Conservation (phyloP, 2,888 invertebrate species). For the Gnatocerus cornutus region DNA sequence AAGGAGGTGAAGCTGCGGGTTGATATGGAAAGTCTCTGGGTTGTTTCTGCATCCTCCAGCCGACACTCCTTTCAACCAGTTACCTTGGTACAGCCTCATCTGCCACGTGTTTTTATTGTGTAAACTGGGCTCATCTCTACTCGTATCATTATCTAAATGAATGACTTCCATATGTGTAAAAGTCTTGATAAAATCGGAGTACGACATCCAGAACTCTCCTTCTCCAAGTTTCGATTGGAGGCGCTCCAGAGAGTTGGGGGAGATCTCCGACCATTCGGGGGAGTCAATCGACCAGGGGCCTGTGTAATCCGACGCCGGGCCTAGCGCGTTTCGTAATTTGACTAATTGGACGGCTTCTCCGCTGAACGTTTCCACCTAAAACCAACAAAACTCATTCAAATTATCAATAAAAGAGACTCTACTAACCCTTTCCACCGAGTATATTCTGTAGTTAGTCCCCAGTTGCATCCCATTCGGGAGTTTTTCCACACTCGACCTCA, state of each 20-base stretch:
- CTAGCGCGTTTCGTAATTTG: slow-evolving; percentile 81
- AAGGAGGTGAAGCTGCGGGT: slow-evolving; percentile 89
- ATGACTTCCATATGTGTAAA: slow-evolving; percentile 89
- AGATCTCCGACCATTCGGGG: slow-evolving; percentile 85
- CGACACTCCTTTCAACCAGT: slow-evolving; percentile 86
- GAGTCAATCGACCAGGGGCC: slow-evolving; percentile 81
- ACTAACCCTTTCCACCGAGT: slow-evolving; percentile 81
- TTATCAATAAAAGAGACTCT: not conserved
- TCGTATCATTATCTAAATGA: slow-evolving; percentile 90
- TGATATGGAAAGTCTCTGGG: slow-evolving; percentile 93
- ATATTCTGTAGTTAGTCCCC: slow-evolving; percentile 86
- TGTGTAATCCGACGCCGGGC: slow-evolving; percentile 77
- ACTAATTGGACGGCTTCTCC: slow-evolving; percentile 83
- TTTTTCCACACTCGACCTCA: slow-evolving; percentile 73
- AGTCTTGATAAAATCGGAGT: slow-evolving; percentile 85
- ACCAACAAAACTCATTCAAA: not conserved
- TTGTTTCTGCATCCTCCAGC: slow-evolving; percentile 94
- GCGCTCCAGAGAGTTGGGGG: slow-evolving; percentile 82
- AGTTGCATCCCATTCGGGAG: slow-evolving; percentile 80
- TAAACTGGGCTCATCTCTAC: slow-evolving; percentile 87
- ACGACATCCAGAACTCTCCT: slow-evolving; percentile 81
- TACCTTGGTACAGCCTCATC: slow-evolving; percentile 89
- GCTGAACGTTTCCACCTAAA: slow-evolving; percentile 80
- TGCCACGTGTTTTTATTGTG: slow-evolving; percentile 89
- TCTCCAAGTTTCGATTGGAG: slow-evolving; percentile 73